A percentile compares a stretch with the other conserved stretches of the same genome.
These are phyloP conservation scores for Elephantulus edwardii DNA, from an alignment of 2,113 vertebrate species.

Conservation along the genomic window DNA sequence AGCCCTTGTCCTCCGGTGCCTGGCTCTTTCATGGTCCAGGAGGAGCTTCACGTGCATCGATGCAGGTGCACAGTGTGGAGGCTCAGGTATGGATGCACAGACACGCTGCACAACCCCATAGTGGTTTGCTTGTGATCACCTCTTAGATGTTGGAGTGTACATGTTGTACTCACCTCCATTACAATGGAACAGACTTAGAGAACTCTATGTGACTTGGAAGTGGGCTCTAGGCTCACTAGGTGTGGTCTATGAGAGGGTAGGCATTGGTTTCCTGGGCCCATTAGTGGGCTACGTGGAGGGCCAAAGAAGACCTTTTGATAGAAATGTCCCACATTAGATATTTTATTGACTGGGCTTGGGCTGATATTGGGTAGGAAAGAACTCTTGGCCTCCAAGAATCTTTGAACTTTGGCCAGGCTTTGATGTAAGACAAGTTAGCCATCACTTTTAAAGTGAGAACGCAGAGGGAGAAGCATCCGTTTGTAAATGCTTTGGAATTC, in stretches of 20 bases:
- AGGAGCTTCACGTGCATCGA: not conserved
- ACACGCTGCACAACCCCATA: rapidly evolving
- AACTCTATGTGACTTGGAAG: not conserved
- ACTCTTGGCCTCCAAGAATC: not conserved
- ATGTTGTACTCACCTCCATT: rapidly evolving
- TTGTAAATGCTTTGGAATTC: not conserved
- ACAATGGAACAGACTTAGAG: not conserved
- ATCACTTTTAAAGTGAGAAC: not conserved
- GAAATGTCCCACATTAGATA: too few relatives aligned
- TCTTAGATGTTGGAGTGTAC: not conserved
- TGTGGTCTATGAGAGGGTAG: not conserved
- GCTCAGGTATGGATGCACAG: not conserved
- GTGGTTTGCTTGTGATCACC: too few relatives aligned
- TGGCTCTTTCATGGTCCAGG: not conserved
- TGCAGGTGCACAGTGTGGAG: not conserved
- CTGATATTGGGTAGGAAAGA: not conserved
- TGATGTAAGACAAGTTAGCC: not conserved
- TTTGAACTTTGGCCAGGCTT: not conserved
- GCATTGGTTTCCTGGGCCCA: not conserved
- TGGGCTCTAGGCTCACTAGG: not conserved
- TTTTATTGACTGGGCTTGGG: not conserved
- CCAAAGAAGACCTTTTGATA: not conserved
- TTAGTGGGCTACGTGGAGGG: not conserved
- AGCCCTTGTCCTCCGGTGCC: not conserved
- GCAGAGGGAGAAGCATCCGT: not conserved